Conservation (phyloP, 2,113 vertebrate species). For the Alethe diademata region DNA sequence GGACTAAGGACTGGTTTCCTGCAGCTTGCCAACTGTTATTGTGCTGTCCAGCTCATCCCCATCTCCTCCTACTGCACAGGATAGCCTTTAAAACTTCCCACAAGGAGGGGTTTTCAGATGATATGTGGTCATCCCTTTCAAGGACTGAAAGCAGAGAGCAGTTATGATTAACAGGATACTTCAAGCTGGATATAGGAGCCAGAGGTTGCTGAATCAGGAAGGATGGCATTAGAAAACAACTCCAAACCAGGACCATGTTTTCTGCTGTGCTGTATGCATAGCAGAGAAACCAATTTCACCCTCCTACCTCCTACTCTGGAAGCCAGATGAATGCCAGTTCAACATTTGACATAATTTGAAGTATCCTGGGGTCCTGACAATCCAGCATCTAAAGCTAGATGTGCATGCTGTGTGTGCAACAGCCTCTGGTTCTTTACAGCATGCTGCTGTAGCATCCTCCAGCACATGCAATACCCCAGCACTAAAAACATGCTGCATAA, state of each 20-base stretch:
- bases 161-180: not conserved
- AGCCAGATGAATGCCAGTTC: not conserved
- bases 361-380: not conserved
- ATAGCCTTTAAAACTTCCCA: not conserved
- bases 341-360: not conserved
- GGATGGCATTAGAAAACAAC: not conserved
- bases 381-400: not conserved
- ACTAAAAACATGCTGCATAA: not conserved
- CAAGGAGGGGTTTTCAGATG: not conserved
- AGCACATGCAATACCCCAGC: not conserved
- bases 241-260: not conserved
- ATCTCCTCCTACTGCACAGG: not conserved
- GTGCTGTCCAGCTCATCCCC: not conserved
- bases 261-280: not conserved
- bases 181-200: not conserved
- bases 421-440: not conserved
- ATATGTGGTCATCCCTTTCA: not conserved
- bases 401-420: no score
- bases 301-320: not conserved
- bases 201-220: not conserved
- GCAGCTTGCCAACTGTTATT: not conserved
- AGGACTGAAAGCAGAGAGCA: not conserved
- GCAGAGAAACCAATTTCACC: not conserved
- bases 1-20: not conserved
- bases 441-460: not conserved